phyloP scores from a whole-genome alignment of 2,113 vertebrate genomes.

The Peromyscus maniculatus region DNA sequence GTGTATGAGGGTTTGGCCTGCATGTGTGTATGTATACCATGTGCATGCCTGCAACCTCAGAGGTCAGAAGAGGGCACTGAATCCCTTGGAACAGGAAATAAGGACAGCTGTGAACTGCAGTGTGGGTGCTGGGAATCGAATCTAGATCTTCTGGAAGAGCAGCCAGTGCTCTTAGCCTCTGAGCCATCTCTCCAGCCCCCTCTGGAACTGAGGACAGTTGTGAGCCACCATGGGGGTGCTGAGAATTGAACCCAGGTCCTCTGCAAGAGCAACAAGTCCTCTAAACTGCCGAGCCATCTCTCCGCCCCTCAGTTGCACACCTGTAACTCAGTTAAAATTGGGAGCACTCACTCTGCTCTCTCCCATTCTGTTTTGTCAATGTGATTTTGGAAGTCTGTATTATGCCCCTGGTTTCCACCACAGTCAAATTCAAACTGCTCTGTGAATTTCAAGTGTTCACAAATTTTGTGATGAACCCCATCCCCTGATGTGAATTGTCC shows the following conservation, averaged over 20 bases:
- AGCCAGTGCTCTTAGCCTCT: neutral
- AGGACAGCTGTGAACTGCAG: neutral
- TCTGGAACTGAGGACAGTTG: neutral
- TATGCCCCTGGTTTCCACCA: no score
- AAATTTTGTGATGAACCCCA: no score
- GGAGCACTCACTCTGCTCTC: neutral
- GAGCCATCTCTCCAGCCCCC: neutral
- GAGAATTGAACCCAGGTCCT: neutral
- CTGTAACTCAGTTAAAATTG: no score
- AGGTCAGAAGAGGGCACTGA: neutral
- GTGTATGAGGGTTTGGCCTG: neutral
- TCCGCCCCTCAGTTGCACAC: neutral
- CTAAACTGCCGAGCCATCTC: neutral
- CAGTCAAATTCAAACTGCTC: neutral
- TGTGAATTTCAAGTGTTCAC: neutral
- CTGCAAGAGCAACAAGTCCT: neutral
- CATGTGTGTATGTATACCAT: no score
- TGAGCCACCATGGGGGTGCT: neutral
- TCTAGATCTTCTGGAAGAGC: neutral
- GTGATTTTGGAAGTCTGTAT: fast-evolving
- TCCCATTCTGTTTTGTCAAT: neutral
- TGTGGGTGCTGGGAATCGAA: neutral
- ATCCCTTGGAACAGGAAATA: no score
- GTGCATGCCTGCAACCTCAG: neutral
- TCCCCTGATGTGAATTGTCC: neutral